These are phyloP conservation scores for Sorex araneus DNA, from an alignment of 2,113 vertebrate species.

Conservation along the genomic window DNA sequence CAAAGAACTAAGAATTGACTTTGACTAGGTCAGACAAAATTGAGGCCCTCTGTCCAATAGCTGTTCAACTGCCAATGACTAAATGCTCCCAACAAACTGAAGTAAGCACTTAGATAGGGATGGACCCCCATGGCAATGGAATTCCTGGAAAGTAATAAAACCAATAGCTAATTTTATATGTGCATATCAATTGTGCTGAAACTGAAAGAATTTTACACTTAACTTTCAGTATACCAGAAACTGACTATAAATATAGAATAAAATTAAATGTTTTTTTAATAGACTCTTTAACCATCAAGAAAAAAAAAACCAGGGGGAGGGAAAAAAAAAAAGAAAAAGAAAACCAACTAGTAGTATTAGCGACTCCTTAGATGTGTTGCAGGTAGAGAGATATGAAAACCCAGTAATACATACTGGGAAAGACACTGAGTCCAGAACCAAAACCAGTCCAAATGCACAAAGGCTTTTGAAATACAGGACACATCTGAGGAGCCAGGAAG, in stretches of 20 bases:
- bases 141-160: too few relatives aligned
- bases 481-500: too few relatives aligned
- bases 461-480: too few relatives aligned
- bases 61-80: not conserved
- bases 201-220: slow-evolving; percentile 14
- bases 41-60: not conserved
- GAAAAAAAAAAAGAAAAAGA: too few relatives aligned
- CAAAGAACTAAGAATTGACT: not conserved
- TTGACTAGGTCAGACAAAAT: not conserved
- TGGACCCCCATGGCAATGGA: too few relatives aligned
- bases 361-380: not conserved
- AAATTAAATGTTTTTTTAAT: slow-evolving; percentile 4
- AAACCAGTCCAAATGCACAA: too few relatives aligned
- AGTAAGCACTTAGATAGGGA: too few relatives aligned
- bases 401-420: too few relatives aligned
- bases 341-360: not conserved
- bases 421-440: not conserved
- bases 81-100: not conserved
- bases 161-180: too few relatives aligned
- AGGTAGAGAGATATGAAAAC: too few relatives aligned
- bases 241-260: not conserved
- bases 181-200: not conserved
- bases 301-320: too few relatives aligned
- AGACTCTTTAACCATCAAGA: slow-evolving; percentile 1
- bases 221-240: slow-evolving; percentile 38